Percentiles rank a stretch among this genome's conserved stretches.
Conservation (phyloP, 2,797 vertebrate genomes). For the Ammospiza maritima region DNA sequence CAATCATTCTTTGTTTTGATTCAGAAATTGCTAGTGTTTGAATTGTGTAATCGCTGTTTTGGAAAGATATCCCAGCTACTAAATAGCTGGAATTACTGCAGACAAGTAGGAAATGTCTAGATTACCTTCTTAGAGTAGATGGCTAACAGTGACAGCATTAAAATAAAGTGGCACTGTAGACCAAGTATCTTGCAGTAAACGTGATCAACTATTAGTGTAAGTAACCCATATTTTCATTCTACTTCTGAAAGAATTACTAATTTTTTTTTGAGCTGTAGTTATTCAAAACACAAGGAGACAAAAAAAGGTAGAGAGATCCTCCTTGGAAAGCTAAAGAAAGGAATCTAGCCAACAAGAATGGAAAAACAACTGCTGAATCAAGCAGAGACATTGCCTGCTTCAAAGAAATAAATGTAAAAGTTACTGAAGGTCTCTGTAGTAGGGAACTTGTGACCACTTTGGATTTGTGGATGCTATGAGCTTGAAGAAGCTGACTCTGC, state of each 20-base stretch:
- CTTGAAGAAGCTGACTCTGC: background rate
- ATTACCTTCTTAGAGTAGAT: background rate
- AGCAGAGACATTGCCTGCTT: background rate
- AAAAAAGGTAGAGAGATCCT: background rate
- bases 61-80: slow-evolving; percentile 16
- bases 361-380: background rate
- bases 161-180: background rate
- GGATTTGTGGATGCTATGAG: background rate
- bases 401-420: background rate
- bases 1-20: slow-evolving; percentile 46
- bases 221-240: background rate
- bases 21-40: slow-evolving; percentile 23
- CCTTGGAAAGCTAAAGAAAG: background rate
- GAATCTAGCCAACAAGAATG: background rate
- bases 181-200: background rate
- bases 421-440: background rate
- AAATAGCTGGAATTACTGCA: background rate
- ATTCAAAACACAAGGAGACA: background rate
- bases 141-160: background rate
- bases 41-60: background rate
- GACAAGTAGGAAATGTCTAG: background rate
- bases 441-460: background rate
- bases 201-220: background rate
- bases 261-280: background rate
- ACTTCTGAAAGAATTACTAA: background rate